Percentiles rank a stretch among this genome's conserved stretches.
phyloP scores from a whole-genome alignment of 2,113 vertebrate species.

The Tupaia tana region DNA sequence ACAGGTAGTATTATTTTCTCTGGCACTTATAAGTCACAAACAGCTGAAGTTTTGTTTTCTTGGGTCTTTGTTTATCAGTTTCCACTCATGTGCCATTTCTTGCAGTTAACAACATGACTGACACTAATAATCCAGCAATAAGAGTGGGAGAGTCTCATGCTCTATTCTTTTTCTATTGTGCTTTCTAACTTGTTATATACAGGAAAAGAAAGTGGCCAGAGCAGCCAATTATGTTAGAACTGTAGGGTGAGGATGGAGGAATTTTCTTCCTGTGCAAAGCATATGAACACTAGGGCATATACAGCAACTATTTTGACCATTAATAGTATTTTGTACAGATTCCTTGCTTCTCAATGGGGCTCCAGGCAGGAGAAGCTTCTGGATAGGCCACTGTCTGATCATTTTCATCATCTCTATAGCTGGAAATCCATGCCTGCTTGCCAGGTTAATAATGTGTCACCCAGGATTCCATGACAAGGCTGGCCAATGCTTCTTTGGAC shows the following conservation, averaged over 20 bases:
- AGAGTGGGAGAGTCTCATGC: not conserved
- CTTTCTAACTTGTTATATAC: slow-evolving; percentile 13
- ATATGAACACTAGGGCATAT: not conserved
- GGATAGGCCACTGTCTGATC: not conserved
- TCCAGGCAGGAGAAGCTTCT: not conserved
- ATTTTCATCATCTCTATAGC: not conserved
- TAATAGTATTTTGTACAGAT: not conserved
- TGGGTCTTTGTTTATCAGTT: slow-evolving; percentile 10
- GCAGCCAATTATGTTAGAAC: not conserved
- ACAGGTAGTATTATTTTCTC: not conserved
- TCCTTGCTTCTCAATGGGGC: not conserved
- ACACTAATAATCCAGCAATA: slow-evolving; percentile 17
- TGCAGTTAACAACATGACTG: not conserved
- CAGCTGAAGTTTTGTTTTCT: not conserved
- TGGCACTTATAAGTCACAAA: not conserved
- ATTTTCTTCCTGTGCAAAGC: not conserved
- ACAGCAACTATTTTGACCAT: not conserved
- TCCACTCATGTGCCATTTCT: slow-evolving; percentile 9
- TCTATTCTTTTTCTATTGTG: not conserved
- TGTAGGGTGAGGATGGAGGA: not conserved
- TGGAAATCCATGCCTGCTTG: not conserved
- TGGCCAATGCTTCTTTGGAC: not conserved
- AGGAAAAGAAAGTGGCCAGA: not conserved
- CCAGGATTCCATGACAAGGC: slow-evolving; percentile 6
- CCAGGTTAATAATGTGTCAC: not conserved